phyloP scores from a whole-genome alignment of 2,797 vertebrate genomes.

The Hypotaenidia okinawae region DNA sequence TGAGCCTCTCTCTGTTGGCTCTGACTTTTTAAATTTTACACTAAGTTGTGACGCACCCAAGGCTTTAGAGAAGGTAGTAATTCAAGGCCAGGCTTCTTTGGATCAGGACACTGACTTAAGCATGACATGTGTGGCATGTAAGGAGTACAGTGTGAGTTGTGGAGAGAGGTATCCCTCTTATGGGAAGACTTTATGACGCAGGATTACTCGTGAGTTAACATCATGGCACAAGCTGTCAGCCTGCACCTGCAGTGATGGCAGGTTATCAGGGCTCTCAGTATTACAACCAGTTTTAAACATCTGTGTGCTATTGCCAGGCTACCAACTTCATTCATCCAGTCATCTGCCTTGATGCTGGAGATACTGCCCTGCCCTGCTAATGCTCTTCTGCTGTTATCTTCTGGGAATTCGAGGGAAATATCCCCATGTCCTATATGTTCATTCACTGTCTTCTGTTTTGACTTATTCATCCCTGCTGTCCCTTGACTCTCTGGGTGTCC shows the following conservation, averaged over 20 bases:
- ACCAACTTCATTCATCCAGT: not conserved
- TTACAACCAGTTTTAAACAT: not conserved
- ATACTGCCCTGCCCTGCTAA: not conserved
- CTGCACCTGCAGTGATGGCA: not conserved
- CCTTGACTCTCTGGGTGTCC: not conserved
- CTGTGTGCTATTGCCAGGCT: not conserved
- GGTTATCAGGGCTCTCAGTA: not conserved
- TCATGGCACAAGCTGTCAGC: not conserved
- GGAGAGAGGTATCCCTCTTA: not conserved
- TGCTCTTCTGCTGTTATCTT: not conserved
- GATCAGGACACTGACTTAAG: not conserved
- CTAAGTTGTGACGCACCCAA: not conserved
- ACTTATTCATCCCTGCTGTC: not conserved
- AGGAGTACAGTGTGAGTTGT: not conserved
- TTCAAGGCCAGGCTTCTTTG: slow-evolving; percentile 7
- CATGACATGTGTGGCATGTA: not conserved
- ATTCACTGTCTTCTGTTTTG: not conserved
- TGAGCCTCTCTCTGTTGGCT: not conserved
- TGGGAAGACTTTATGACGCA: not conserved
- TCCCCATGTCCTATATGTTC: not conserved
- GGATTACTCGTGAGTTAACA: not conserved
- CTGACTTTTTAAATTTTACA: not conserved
- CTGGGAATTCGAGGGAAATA: not conserved
- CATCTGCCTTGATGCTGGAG: not conserved
- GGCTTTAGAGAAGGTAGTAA: not conserved